Percentiles rank a stretch among this genome's conserved stretches.
Evolutionary conservation across 2,113 vertebrate species (phyloP).

Genomic region (Campylomormyrus tamandua): DNA sequence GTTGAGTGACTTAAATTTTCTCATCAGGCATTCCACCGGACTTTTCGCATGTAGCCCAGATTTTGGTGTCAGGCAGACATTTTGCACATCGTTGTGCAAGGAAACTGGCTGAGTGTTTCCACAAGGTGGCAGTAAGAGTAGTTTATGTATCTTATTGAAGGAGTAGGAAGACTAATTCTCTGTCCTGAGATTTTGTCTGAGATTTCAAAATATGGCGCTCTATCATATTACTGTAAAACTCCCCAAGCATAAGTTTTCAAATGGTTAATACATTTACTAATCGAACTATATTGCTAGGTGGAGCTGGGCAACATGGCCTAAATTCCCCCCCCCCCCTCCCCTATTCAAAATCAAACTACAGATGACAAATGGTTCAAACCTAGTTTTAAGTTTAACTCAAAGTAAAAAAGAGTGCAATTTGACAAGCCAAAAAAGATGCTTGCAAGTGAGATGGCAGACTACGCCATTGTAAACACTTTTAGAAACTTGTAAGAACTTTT

Average conservation of each 20-base stretch:
- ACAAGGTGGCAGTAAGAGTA: background rate
- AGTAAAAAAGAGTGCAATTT: too few species aligned
- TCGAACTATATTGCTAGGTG: background rate
- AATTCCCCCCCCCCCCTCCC: too few species aligned
- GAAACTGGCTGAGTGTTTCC: background rate
- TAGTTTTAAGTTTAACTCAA: too few species aligned
- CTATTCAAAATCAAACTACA: too few species aligned
- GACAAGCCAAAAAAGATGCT: too few species aligned
- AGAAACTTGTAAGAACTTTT: too few species aligned
- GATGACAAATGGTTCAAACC: too few species aligned
- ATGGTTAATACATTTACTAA: background rate
- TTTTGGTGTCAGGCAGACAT: background rate
- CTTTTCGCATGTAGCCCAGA: background rate
- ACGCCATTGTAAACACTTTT: too few species aligned
- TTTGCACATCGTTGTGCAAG: background rate
- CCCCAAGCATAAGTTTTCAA: background rate
- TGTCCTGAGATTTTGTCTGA: background rate
- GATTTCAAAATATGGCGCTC: background rate
- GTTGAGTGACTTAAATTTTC: background rate
- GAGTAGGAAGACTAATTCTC: background rate
- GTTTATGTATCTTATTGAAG: background rate
- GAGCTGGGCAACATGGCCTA: too few species aligned
- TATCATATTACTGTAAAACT: background rate
- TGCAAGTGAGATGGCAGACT: too few species aligned
- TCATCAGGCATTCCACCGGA: background rate